Evolutionary conservation across 2,113 vertebrate genomes (phyloP).

Genomic region (Plecotus auritus): DNA sequence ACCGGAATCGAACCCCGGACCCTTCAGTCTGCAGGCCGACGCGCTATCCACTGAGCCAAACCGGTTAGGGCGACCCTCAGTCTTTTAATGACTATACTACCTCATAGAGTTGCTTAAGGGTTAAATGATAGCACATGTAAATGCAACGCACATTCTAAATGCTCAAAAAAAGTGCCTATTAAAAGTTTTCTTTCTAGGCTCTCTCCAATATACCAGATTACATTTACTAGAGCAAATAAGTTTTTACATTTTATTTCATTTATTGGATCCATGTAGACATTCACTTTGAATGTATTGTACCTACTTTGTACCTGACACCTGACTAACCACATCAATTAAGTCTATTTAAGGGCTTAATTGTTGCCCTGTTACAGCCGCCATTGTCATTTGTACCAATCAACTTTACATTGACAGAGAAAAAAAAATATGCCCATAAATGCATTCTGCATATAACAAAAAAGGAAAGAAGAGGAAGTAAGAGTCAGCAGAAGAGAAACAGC

Average conservation of each 20-base stretch:
- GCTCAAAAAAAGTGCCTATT: background rate
- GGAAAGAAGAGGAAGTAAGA: background rate
- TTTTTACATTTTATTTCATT: background rate
- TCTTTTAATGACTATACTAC: background rate
- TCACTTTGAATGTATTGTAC: background rate
- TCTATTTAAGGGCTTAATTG: background rate
- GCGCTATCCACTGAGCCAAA: no score
- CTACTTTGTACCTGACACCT: background rate
- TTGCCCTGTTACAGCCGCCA: background rate
- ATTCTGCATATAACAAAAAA: background rate
- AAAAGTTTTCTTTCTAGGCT: background rate
- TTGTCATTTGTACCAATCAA: background rate
- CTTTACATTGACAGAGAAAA: background rate
- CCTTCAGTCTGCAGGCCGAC: no score
- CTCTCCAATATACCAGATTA: background rate
- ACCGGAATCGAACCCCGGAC: no score
- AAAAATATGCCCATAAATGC: background rate
- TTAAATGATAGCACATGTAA: background rate
- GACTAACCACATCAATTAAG: fast-evolving
- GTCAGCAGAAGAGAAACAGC: background rate
- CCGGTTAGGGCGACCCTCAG: no score
- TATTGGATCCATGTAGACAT: background rate
- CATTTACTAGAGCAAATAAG: background rate
- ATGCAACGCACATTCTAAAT: background rate
- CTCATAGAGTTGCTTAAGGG: background rate